Base-by-base conservation (phyloP, 2,888 invertebrate genomes). In the Nesidiocoris tenuis region DNA sequence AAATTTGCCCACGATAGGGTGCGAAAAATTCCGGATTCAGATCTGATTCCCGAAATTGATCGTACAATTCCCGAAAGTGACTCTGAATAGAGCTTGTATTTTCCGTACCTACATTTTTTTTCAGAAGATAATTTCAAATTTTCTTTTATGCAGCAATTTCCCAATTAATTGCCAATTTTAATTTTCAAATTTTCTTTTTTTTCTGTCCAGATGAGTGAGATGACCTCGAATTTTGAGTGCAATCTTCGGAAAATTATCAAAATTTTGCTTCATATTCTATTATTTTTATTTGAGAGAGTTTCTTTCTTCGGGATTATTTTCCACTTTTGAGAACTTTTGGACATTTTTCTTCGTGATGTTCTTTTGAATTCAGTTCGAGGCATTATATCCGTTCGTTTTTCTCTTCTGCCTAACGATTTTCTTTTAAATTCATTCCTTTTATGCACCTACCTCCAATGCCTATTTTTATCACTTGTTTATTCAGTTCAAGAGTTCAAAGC, bases 1-100 rank as follows among this genome's bases (percentile, higher is more conserved):
- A 74, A 74, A 54, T 74, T 63, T 22, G 63, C 74, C 22, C 74
- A 74, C 54, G 74, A 74, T 17, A 61, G 54, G 18, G 63, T 74
- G 1, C 25, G 55, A 21, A 24, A 18, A 21, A 63, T 64, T 2
- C 74, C 74, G 19, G 56, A 67, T 2, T 55, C 67, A 39, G 12
- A 39, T 39, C 39, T 39, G 3, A 39, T 39, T 39, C 39, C 39
- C 12, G 39, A 39, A 39, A 7, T 39, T 39, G 39, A 39, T 39
- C 39, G 12, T 39, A 39, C 39, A 7, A 39, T 39, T 12, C 39
- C 5, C 39, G 39, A 39, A 7, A 39, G 39, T 39, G 39, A 39
- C 12, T 39, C 39, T 39, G 39, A 39, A 39, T n/a, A n/a, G 39
- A 39, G 3, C 39, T 7, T 39, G 39, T 7, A 3, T 39, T 12